phyloP scores from a whole-genome alignment of 64 coral and sea anemone genomes.

The Platygyra sinensis region DNA sequence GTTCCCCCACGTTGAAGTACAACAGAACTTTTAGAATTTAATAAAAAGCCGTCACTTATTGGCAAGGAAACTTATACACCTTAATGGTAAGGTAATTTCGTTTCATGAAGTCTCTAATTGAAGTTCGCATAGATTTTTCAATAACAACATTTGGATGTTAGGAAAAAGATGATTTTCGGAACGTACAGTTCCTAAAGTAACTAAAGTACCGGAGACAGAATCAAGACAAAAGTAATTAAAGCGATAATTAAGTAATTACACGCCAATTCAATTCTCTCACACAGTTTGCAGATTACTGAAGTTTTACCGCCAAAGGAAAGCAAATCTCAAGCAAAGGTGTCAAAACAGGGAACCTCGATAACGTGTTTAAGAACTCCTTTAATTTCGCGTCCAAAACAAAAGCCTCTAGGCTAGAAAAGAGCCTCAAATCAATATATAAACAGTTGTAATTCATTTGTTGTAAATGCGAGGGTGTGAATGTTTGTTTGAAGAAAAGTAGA shows the following conservation, averaged over 20 bases:
- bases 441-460: not conserved
- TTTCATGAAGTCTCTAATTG: not conserved
- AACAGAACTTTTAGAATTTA: conserved; percentile 77
- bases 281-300: conserved; percentile 59
- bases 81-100: conserved; percentile 37
- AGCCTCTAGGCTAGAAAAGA: not conserved
- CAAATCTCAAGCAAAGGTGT: conserved; percentile 26
- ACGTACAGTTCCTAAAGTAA: conserved; percentile 9
- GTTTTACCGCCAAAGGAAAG: conserved; percentile 20
- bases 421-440: not conserved
- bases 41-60: conserved; percentile 6
- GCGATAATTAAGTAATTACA: conserved; percentile 82
- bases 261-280: conserved; percentile 21
- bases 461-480: not conserved
- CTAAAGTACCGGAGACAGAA: conserved; percentile 61
- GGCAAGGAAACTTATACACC: conserved; percentile 6
- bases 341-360: conserved; percentile 28
- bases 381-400: conserved; percentile 16
- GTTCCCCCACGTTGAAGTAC: conserved; percentile 88
- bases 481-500: not conserved
- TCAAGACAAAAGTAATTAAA: conserved; percentile 62
- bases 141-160: conserved; percentile 38
- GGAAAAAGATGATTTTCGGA: conserved; percentile 11
- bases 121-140: conserved; percentile 38
- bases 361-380: not conserved